Base-by-base conservation (phyloP, 2,888 invertebrate genomes). In the Scaptomyza caliginosa region DNA sequence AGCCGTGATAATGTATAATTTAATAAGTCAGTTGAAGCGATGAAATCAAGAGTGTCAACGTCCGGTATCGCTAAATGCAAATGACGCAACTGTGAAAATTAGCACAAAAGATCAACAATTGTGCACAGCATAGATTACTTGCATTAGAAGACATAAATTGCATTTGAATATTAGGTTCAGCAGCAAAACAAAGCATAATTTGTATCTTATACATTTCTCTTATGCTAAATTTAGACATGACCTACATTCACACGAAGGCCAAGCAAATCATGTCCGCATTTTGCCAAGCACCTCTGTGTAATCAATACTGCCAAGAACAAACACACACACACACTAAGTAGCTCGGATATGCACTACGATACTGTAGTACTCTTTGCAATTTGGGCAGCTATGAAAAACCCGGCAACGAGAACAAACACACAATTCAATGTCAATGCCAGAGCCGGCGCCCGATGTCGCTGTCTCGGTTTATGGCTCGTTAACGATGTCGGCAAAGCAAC, bases 171-270 rank as follows among this genome's bases (percentile, higher is more conserved):
- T 32, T 23, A 10, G 7, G 5, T 16, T 13, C 13, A 8, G 17
- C 6, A 2, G 3, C 13, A 5, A 39, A 10, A n/a, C 3, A 5
- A 17, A n/a, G 8, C 17, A 23, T 24, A 11, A 6, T 45, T 19
- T 17, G 10, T 34, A 13, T 19, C 10, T 19, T 32, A 11, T 7
- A 16, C 13, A 39, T 39, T 36, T 43, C 13, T 56, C 26, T 66
- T 45, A 17, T 67, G 13, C 65, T 76, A 76, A 76, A 68, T 45
- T 72, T 74, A 72, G 73, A 72, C 42, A 42, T 74, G 72, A 58
- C 72, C 76, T 58, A 74, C 76, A 51, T 74, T 45, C 26, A 34
- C 40, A 13, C 24, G 46, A 34, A 26, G 40, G 16, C 23, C 19
- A 21, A 21, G 21, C 46, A 19, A 50, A 54, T 28, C 28, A 49